Evolutionary conservation across 2,797 vertebrate species (phyloP).

Genomic region (Hypotaenidia philippensis): DNA sequence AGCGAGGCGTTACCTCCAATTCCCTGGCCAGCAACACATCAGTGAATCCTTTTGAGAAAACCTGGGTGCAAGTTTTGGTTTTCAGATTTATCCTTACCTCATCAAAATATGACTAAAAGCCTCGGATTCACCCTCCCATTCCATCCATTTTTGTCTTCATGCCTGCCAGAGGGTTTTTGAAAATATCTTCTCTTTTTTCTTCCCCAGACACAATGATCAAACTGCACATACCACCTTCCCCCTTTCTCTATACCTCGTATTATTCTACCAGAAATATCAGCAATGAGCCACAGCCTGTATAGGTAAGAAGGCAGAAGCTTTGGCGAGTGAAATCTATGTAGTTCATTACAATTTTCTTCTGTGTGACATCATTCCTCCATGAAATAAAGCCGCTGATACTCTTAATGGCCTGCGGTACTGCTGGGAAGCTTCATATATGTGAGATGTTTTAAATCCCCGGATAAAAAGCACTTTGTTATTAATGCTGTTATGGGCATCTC

Average conservation of each 20-base stretch:
- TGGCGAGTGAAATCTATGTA: neutral
- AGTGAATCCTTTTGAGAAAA: neutral
- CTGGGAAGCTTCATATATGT: slow-evolving; percentile 34
- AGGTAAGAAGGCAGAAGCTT: neutral
- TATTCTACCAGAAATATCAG: neutral
- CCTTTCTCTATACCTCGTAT: neutral
- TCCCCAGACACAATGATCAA: neutral
- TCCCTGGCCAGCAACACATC: neutral
- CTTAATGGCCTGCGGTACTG: slow-evolving; percentile 14
- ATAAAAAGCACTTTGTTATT: slow-evolving; percentile 28
- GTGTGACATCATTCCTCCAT: neutral
- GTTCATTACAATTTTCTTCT: neutral
- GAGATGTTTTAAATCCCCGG: neutral
- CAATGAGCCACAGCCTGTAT: neutral
- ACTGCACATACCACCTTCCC: neutral
- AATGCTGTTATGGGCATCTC: neutral
- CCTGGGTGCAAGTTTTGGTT: neutral
- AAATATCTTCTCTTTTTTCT: neutral
- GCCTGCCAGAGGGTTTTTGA: neutral
- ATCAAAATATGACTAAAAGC: neutral
- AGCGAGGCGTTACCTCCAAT: neutral
- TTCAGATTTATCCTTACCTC: neutral
- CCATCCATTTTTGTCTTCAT: neutral
- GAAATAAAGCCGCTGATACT: slow-evolving; percentile 33
- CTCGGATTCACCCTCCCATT: neutral